Percentiles rank a stretch among this genome's conserved stretches.
Conservation (phyloP, 2,113 vertebrate species). For the Panthera leo region DNA sequence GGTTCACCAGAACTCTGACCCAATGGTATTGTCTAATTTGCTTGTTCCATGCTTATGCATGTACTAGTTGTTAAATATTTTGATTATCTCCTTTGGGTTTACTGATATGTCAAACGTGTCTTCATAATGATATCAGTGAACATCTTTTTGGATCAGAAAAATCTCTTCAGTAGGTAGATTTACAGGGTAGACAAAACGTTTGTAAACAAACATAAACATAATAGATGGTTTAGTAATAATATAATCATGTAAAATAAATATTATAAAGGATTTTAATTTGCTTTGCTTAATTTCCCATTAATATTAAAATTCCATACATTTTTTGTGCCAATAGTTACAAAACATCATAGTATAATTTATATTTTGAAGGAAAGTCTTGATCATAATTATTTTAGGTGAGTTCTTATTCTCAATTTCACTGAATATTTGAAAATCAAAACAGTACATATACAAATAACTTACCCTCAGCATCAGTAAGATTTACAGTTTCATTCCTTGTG, state of each 20-base stretch:
- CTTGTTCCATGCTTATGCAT: neutral
- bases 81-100: neutral
- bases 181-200: neutral
- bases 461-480: neutral
- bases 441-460: slow-evolving; percentile 19
- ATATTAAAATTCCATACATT: neutral
- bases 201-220: slow-evolving; percentile 33
- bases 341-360: slow-evolving; percentile 11
- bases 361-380: slow-evolving; percentile 7
- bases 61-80: slow-evolving; percentile 20
- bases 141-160: neutral
- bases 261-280: slow-evolving; percentile 19
- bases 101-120: slow-evolving; percentile 10
- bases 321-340: slow-evolving; percentile 2
- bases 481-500: neutral
- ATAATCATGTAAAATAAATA: neutral
- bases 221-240: neutral
- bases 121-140: neutral
- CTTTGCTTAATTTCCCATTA: slow-evolving; percentile 22
- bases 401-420: slow-evolving; percentile 39
- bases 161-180: neutral
- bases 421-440: slow-evolving; percentile 58
- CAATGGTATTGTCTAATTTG: neutral
- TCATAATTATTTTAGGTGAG: slow-evolving; percentile 5
- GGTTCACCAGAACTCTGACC: neutral